Evolutionary conservation across 1,140 invertebrate genomes (phyloP).

Genomic region (Monochamus saltuarius): DNA sequence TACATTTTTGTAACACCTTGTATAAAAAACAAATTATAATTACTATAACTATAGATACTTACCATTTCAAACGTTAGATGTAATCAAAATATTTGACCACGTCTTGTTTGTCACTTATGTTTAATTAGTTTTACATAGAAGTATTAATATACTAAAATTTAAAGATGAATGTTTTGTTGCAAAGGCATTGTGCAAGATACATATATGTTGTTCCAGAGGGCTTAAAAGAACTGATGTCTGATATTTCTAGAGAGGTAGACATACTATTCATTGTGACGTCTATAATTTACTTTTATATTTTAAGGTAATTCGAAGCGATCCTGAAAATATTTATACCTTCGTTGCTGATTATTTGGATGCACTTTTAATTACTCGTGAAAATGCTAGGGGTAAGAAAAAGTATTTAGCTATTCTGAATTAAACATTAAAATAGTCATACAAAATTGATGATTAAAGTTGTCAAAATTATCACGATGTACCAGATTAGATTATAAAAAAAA

Average conservation of each 20-base stretch:
- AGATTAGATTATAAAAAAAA: too few species aligned
- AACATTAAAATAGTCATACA: too few species aligned
- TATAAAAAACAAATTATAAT: too few species aligned
- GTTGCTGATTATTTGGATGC: constrained; percentile 70
- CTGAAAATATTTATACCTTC: constrained; percentile 61
- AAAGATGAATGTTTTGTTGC: constrained; percentile 46
- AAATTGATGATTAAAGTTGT: too few species aligned
- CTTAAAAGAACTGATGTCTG: constrained; percentile 65
- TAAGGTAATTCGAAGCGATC: constrained; percentile 62
- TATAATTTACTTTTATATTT: constrained; percentile 4
- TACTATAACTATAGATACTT: too few species aligned
- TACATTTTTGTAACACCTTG: too few species aligned
- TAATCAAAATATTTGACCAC: too few species aligned
- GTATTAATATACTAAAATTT: too few species aligned
- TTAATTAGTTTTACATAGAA: too few species aligned
- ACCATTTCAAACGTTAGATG: too few species aligned
- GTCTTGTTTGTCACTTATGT: too few species aligned
- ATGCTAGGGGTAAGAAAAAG: constrained; percentile 51
- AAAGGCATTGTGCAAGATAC: constrained; percentile 47
- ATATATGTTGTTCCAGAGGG: constrained; percentile 60
- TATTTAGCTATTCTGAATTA: constrained; percentile 4
- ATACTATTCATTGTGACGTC: neutral
- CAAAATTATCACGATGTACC: too few species aligned
- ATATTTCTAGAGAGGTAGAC: constrained; percentile 65
- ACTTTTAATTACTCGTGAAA: constrained; percentile 67